These are phyloP conservation scores for Sternarchorhynchus goeldii DNA, from an alignment of 2,797 vertebrate species.

Conservation along the genomic window DNA sequence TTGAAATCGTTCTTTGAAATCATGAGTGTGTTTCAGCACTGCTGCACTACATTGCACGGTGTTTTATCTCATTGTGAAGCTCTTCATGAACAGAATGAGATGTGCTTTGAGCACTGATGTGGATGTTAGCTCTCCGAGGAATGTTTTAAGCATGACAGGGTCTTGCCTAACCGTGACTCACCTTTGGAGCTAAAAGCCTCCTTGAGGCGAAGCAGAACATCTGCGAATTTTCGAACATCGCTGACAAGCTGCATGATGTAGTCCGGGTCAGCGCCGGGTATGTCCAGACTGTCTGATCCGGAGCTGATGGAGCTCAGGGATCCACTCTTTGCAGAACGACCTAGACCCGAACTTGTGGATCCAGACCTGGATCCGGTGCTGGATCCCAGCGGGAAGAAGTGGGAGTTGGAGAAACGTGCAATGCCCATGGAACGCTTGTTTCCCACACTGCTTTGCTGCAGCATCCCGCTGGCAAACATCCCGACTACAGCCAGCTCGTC, in stretches of 20 bases:
- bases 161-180: conserved; percentile 60
- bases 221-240: conserved; percentile 92
- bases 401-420: conserved; percentile 80
- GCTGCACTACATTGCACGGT: no score
- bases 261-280: conserved; percentile 81
- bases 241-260: conserved; percentile 95
- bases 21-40: no score
- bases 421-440: conserved; percentile 82
- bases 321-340: conserved; percentile 75
- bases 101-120: no score
- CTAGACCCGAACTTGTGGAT: conserved; percentile 69
- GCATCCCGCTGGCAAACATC: conserved; percentile 79
- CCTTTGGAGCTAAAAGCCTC: conserved; percentile 90
- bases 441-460: conserved; percentile 74
- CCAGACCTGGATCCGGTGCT: conserved; percentile 46
- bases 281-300: conserved; percentile 75
- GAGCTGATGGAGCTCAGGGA: conserved; percentile 80
- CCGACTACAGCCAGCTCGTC: conserved; percentile 74
- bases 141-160: background rate
- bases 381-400: conserved; percentile 68
- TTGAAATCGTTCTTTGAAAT: no score
- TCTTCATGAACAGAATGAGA: no score
- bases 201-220: conserved; percentile 90
- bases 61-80: no score
- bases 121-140: no score